Conservation (phyloP, 2,113 vertebrate genomes). For the Xerus inauris region DNA sequence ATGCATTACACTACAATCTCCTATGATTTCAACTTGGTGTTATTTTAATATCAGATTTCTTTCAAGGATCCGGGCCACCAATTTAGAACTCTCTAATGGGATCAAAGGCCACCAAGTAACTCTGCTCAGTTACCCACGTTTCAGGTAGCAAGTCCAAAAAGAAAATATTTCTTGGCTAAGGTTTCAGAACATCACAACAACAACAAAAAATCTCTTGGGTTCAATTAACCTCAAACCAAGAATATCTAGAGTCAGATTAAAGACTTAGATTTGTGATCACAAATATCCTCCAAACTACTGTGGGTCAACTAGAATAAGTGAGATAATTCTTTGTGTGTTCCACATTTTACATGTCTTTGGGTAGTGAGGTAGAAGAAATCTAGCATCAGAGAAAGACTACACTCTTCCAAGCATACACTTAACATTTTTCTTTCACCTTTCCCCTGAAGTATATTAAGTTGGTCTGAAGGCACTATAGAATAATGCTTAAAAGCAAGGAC, state of each 20-base stretch:
- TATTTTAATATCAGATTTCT: constrained; percentile 73
- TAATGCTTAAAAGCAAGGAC: constrained; percentile 5
- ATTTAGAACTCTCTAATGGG: constrained; percentile 69
- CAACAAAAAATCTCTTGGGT: neutral
- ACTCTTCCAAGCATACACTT: neutral
- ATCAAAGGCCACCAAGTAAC: constrained; percentile 69
- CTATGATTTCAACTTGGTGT: constrained; percentile 5
- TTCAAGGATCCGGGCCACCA: neutral
- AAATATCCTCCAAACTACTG: neutral
- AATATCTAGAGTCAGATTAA: constrained; percentile 48
- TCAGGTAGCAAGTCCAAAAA: constrained; percentile 57
- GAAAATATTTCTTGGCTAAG: constrained; percentile 68
- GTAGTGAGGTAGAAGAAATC: neutral
- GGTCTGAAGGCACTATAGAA: neutral
- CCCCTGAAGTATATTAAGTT: neutral
- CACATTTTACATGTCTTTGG: constrained; percentile 18
- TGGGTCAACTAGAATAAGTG: neutral
- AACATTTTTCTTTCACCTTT: constrained; percentile 38
- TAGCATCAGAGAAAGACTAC: neutral
- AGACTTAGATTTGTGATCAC: neutral
- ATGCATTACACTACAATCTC: constrained; percentile 15
- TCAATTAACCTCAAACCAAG: constrained; percentile 12
- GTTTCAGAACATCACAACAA: constrained; percentile 36
- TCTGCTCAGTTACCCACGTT: constrained; percentile 23
- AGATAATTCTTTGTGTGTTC: neutral